These are phyloP conservation scores for Hirtodrosophila trivittata DNA, from an alignment of 2,888 invertebrate species.

Conservation along the genomic window DNA sequence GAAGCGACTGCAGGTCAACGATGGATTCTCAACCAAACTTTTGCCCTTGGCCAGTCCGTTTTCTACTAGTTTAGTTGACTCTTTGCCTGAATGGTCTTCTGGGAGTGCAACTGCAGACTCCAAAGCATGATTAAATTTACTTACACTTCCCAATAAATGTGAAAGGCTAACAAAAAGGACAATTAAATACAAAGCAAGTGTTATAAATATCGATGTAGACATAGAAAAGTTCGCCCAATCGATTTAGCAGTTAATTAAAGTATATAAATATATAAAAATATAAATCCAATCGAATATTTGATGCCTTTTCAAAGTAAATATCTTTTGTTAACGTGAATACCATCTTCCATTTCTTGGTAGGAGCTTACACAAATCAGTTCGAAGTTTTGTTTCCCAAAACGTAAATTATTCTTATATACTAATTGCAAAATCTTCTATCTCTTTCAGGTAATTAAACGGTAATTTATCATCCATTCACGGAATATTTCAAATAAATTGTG, in stretches of 20 bases:
- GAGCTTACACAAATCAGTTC: conserved; percentile 2
- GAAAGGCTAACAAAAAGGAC: neutral
- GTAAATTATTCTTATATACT: conserved; percentile 23
- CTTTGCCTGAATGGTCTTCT: neutral
- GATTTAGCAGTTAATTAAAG: no score
- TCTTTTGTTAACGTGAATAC: no score
- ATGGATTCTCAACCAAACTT: conserved; percentile 8
- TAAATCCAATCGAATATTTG: no score
- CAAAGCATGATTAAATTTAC: conserved; percentile 17
- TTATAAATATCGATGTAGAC: neutral
- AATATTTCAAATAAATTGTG: conserved; percentile 24
- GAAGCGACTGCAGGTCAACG: conserved; percentile 34
- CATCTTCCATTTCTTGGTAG: conserved; percentile 1
- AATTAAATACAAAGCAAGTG: neutral
- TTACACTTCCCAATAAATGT: neutral
- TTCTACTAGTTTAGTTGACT: conserved; percentile 14
- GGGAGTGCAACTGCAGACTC: neutral
- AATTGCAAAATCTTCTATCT: conserved; percentile 42
- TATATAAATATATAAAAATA: no score
- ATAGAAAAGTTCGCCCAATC: no score
- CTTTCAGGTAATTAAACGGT: conserved; percentile 71
- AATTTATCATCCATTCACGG: conserved; percentile 46
- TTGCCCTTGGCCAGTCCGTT: conserved; percentile 12
- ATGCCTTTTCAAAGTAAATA: no score
- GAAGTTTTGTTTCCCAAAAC: neutral